Conservation (phyloP, 2,797 vertebrate genomes). For the Gila robusta region DNA sequence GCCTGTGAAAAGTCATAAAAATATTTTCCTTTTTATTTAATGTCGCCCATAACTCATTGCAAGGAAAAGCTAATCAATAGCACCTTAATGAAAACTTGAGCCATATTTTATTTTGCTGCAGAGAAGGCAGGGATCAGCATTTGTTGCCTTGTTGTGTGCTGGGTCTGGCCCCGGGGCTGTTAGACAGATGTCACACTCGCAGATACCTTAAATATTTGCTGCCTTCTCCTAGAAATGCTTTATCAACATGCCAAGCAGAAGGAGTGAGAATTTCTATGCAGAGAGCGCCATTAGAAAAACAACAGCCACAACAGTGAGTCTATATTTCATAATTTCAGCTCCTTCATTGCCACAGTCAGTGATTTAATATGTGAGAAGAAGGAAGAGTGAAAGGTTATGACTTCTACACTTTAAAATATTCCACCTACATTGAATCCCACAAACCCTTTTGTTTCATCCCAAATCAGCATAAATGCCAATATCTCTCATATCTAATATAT, state of each 20-base stretch:
- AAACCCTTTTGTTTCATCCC: conserved; percentile 54
- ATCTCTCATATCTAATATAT: conserved; percentile 42
- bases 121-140: conserved; percentile 95
- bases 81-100: conserved; percentile 99
- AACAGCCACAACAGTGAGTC: conserved; percentile 58
- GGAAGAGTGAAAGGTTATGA: conserved; percentile 60
- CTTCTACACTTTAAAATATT: conserved; percentile 61
- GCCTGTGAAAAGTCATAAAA: conserved; percentile 97
- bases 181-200: conserved; percentile 83
- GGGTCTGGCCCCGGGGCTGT: conserved; percentile 82
- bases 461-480: conserved; percentile 55
- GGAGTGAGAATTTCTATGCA: conserved; percentile 68
- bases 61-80: conserved; percentile 99
- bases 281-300: conserved; percentile 63
- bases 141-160: conserved; percentile 85
- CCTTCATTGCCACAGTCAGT: conserved; percentile 54
- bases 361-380: conserved; percentile 55
- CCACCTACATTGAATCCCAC: conserved; percentile 57
- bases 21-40: conserved; percentile 99
- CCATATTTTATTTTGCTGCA: conserved; percentile 98
- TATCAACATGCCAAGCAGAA: conserved; percentile 73
- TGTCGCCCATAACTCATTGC: conserved; percentile 98
- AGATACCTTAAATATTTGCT: conserved; percentile 84
- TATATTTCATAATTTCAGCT: conserved; percentile 60
- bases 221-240: conserved; percentile 76